Conservation (phyloP, 2,888 invertebrate genomes). For the Philaethria dido region DNA sequence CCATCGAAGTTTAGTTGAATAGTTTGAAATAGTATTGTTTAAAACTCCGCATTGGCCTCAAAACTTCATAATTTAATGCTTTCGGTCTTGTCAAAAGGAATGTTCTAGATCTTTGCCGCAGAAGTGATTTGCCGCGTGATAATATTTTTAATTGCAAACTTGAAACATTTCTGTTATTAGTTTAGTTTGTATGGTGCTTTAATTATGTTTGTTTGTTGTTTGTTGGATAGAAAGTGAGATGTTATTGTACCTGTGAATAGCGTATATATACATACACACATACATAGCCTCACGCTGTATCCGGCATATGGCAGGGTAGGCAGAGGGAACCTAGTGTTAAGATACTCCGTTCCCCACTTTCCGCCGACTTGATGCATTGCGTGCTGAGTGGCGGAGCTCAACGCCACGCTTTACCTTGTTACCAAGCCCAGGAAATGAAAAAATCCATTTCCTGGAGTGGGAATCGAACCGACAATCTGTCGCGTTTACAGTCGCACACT, state of each 20-base stretch:
- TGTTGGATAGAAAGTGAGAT: not conserved
- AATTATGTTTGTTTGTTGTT: conserved; percentile 3
- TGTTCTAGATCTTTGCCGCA: conserved; percentile 28
- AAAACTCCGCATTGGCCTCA: conserved; percentile 27
- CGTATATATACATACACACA: not conserved
- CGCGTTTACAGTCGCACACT: too few species aligned
- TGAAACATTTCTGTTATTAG: conserved; percentile 24
- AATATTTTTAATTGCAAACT: conserved; percentile 35
- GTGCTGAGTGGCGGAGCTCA: too few species aligned
- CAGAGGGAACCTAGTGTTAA: too few species aligned
- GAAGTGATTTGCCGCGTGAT: conserved; percentile 31
- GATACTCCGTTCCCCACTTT: too few species aligned
- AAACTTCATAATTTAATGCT: conserved; percentile 32
- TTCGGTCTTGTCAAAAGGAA: conserved; percentile 27
- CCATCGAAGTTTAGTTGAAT: conserved; percentile 32
- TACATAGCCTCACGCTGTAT: too few species aligned
- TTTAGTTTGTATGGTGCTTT: not conserved
- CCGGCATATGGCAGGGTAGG: too few species aligned
- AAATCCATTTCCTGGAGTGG: too few species aligned
- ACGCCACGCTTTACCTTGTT: too few species aligned
- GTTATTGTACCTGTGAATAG: not conserved
- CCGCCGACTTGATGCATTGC: too few species aligned
- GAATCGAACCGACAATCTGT: too few species aligned
- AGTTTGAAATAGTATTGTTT: conserved; percentile 37
- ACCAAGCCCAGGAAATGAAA: too few species aligned